Percentiles rank a stretch among this genome's conserved stretches.
phyloP scores from a whole-genome alignment of 2,888 invertebrate genomes.

The Ochropleura leucogaster region DNA sequence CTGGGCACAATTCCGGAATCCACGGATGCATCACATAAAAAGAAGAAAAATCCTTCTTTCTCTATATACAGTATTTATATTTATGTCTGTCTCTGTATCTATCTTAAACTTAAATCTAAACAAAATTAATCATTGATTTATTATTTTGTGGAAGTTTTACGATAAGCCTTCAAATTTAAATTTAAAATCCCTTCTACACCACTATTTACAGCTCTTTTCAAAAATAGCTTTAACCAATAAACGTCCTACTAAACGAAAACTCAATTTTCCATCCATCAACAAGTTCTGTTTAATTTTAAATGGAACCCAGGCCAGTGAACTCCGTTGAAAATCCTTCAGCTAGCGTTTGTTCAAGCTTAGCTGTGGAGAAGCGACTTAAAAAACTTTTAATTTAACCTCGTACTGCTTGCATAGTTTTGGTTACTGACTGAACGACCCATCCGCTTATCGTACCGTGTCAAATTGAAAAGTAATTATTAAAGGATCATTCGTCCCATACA shows the following conservation, averaged over 20 bases:
- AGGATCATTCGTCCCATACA: too few species aligned
- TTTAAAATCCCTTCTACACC: not conserved
- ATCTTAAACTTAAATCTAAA: not conserved
- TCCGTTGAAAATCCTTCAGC: slow-evolving; percentile 10
- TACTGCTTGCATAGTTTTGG: not conserved
- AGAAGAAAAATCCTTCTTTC: too few species aligned
- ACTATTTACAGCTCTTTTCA: not conserved
- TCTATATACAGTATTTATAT: too few species aligned
- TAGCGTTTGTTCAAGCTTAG: slow-evolving; percentile 8
- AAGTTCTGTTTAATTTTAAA: slow-evolving; percentile 3
- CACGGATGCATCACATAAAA: too few species aligned
- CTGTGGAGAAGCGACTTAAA: slow-evolving; percentile 18
- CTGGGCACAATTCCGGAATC: too few species aligned
- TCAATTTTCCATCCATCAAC: slow-evolving; percentile 11
- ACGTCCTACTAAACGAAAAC: not conserved
- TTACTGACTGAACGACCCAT: not conserved
- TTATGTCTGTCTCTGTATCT: not conserved
- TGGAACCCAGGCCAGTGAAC: slow-evolving; percentile 4
- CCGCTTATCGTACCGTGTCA: too few species aligned
- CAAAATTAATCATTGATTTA: not conserved
- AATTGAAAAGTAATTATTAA: too few species aligned
- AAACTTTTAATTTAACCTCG: slow-evolving; percentile 49
- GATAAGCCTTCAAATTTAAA: not conserved
- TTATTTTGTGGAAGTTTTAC: not conserved
- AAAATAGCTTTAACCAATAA: slow-evolving; percentile 16